Percentiles rank a stretch among this genome's conserved stretches.
These are phyloP conservation scores for Cepphus grylle DNA, from an alignment of 2,113 vertebrate species.

Conservation along the genomic window DNA sequence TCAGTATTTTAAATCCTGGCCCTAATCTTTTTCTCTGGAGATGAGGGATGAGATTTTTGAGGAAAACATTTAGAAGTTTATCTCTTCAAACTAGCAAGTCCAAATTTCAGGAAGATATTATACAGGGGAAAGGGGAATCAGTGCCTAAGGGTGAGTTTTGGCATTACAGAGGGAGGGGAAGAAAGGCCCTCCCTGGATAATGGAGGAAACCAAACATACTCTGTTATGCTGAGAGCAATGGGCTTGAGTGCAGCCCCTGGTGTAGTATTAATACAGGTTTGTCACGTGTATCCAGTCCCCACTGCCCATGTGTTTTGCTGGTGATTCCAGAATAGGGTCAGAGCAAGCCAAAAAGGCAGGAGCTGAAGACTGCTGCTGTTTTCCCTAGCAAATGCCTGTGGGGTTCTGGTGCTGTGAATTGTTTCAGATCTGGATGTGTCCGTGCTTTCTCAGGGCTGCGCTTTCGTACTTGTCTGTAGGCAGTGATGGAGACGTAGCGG, in stretches of 20 bases:
- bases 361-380: neutral
- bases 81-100: neutral
- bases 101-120: neutral
- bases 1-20: neutral
- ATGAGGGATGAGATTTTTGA: neutral
- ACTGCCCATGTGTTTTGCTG: neutral
- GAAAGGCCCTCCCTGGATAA: neutral
- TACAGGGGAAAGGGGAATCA: neutral
- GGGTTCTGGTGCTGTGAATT: neutral
- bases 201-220: rapidly evolving
- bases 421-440: neutral
- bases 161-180: neutral
- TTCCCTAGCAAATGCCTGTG: neutral
- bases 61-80: neutral
- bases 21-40: neutral
- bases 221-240: neutral
- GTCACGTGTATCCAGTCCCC: neutral
- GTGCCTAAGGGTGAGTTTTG: neutral
- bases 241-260: neutral
- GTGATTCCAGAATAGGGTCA: neutral
- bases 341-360: neutral
- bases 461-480: neutral
- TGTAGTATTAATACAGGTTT: neutral
- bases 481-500: neutral
- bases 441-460: rapidly evolving